These are phyloP conservation scores for Psilopsiagon aymara DNA, from an alignment of 2,113 vertebrate genomes.

Conservation along the genomic window DNA sequence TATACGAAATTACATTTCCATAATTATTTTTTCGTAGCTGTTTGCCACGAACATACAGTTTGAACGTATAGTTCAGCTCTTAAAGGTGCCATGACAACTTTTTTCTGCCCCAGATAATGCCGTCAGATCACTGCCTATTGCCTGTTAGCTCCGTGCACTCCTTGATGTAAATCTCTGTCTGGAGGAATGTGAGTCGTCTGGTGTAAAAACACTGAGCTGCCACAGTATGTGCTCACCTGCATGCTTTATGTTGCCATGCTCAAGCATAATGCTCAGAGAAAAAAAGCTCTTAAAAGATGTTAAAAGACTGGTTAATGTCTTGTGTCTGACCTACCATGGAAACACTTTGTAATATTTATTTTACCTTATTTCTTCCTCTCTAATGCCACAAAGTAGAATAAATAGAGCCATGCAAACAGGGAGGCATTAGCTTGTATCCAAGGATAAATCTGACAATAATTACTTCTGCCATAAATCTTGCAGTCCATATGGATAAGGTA, in stretches of 20 bases:
- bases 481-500: conserved; percentile 69
- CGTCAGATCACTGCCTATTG: background rate
- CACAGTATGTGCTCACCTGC: background rate
- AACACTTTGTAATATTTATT: background rate
- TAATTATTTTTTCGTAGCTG: background rate
- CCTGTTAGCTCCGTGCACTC: background rate
- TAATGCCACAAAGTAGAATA: background rate
- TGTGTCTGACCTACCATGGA: background rate
- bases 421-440: conserved; percentile 22
- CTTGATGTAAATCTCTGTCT: background rate
- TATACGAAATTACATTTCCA: background rate
- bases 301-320: background rate
- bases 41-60: background rate
- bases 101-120: background rate
- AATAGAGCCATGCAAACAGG: background rate
- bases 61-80: background rate
- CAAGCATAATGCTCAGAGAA: background rate
- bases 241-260: background rate
- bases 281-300: background rate
- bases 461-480: conserved; percentile 59
- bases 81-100: background rate
- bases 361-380: background rate
- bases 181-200: background rate
- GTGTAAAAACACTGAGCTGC: background rate
- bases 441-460: conserved; percentile 52